Conservation (phyloP, 1,140 invertebrate genomes). For the Parasteatoda tepidariorum region DNA sequence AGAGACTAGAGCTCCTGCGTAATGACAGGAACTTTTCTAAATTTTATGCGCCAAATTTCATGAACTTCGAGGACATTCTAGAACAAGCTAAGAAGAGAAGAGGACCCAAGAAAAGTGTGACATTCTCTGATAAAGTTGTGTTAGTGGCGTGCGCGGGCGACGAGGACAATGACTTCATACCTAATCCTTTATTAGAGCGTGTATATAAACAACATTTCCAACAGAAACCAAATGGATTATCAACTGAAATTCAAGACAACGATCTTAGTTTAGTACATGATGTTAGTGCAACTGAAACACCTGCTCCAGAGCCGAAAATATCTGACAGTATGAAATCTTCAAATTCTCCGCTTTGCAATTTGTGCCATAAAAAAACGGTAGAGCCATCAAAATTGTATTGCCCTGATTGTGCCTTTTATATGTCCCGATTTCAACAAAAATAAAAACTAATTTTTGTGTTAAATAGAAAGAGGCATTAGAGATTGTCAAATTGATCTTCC, state of each 20-base stretch:
- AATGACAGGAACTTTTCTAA: slow-evolving; percentile 36
- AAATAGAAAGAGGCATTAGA: neutral
- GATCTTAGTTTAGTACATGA: slow-evolving; percentile 5
- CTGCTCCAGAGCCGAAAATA: too few relatives aligned
- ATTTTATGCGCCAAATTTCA: slow-evolving; percentile 16
- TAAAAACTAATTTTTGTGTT: neutral
- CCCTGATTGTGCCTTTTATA: slow-evolving; percentile 89
- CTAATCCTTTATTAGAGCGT: slow-evolving; percentile 88
- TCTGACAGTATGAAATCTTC: too few relatives aligned
- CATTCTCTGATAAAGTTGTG: slow-evolving; percentile 93
- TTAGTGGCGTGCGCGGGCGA: slow-evolving; percentile 90
- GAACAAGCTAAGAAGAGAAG: slow-evolving; percentile 63
- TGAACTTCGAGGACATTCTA: slow-evolving; percentile 37
- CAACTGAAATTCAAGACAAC: neutral
- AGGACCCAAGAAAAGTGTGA: slow-evolving; percentile 86
- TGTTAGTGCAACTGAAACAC: slow-evolving; percentile 33
- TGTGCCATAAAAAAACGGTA: slow-evolving; percentile 86
- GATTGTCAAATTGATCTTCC: neutral
- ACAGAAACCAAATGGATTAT: slow-evolving; percentile 69
- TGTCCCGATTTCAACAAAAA: slow-evolving; percentile 78
- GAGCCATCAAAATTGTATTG: slow-evolving; percentile 82
- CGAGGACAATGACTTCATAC: slow-evolving; percentile 86
- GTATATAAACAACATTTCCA: slow-evolving; percentile 79
- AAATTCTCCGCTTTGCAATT: too few relatives aligned
- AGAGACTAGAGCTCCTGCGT: slow-evolving; percentile 60